Evolutionary conservation across 1,140 invertebrate species (phyloP), one percentile per base, ranked within the genome.

Genomic region (Mactra quadrangularis): DNA sequence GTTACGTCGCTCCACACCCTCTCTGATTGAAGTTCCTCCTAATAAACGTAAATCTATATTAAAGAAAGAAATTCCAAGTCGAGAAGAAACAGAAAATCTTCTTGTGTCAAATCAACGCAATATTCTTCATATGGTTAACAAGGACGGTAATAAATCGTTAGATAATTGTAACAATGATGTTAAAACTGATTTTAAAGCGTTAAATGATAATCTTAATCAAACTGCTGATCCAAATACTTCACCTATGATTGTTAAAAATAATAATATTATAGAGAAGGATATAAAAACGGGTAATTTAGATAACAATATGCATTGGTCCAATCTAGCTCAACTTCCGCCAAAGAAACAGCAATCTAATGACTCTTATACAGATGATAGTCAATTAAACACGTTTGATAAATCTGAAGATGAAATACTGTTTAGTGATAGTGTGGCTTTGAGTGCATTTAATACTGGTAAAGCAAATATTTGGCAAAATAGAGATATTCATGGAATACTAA

Each of bases 81-180:
- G 96, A 91, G 96, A 96, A 31, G 96, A 97, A 92, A 96, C 95
- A 75, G 96, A 97, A 92, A 95, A 96, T 85, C 94, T 97, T 41
- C 75, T 87, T 38, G 71, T 75, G 50, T 74, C 82, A 29, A 70
- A 77, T 35, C 55, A 29, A 27, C 59, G 52, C 22, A 50, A 77
- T 31, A 75, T 53, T 13, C 50, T 53, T 70, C 35, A 68, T 53
- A 35, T 27, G 31, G 82, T 79, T 22, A 83, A 85, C 47, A 77
- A 59, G 27, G 75, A 53, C 38, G 33, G 57, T 3, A 57, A 47
- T 27, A 50, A 50, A 19, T 72, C 70, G 1, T 41, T 55, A 9
- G 72, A 47, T 45, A 33, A 22, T 29, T 50, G 59, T n/a, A 68
- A 77, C 22, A 59, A 60, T 9, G 47, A 53, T 41, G 60, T 57